These are phyloP conservation scores for Panzeria rudis DNA, from an alignment of 2,888 invertebrate genomes.

Conservation along the genomic window DNA sequence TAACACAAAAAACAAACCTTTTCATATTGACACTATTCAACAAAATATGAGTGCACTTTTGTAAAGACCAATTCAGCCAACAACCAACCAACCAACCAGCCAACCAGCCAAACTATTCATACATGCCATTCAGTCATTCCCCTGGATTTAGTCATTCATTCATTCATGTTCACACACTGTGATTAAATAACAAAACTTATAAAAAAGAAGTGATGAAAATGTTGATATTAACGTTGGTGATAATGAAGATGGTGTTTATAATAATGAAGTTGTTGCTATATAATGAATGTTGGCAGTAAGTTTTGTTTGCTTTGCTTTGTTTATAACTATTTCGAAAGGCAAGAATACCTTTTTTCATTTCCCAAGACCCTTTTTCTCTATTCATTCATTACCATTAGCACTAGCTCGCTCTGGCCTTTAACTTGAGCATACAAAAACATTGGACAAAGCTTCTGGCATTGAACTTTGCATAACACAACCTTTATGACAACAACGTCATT, in stretches of 20 bases:
- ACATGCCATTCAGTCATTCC: conserved; percentile 25
- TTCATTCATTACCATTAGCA: conserved; percentile 20
- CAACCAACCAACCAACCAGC: conserved; percentile 8
- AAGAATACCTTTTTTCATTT: conserved; percentile 21
- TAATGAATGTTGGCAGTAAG: conserved; percentile 38
- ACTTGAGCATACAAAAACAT: conserved; percentile 33
- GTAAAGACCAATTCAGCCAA: conserved; percentile 43
- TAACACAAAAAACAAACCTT: conserved; percentile 31
- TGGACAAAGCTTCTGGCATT: conserved; percentile 63
- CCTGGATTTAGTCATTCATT: conserved; percentile 25
- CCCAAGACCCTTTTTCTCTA: conserved; percentile 10
- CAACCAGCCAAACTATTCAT: conserved; percentile 6
- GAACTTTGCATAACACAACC: conserved; percentile 64
- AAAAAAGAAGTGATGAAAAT: conserved; percentile 44
- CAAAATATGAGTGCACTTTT: conserved; percentile 66
- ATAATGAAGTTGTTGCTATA: conserved; percentile 41
- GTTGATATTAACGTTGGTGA: conserved; percentile 26
- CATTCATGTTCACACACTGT: conserved; percentile 33
- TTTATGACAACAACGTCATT: conserved; percentile 21
- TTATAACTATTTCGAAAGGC: conserved; percentile 45
- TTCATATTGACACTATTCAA: conserved; percentile 70
- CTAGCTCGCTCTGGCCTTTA: conserved; percentile 12
- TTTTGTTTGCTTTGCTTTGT: conserved; percentile 39
- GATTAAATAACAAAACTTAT: conserved; percentile 28
- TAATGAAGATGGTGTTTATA: conserved; percentile 42